Evolutionary conservation across 2,888 invertebrate genomes (phyloP).

Genomic region (Sminthurides aquaticus): DNA sequence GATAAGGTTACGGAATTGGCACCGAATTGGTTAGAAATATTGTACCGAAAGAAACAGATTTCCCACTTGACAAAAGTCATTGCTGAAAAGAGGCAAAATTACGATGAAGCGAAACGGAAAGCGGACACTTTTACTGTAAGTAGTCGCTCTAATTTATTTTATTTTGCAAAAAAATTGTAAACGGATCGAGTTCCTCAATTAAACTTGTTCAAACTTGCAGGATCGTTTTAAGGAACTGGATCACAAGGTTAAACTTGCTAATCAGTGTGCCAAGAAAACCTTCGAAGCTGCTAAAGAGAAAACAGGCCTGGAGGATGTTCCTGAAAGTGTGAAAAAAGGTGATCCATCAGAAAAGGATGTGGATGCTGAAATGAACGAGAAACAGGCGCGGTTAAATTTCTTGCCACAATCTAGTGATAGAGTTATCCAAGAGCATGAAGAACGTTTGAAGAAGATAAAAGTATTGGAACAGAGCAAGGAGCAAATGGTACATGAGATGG

Average conservation of each 20-base stretch:
- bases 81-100: slow-evolving; percentile 23
- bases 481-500: slow-evolving; percentile 49
- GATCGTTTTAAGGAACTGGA: too few species aligned
- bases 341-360: too few species aligned
- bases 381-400: slow-evolving; percentile 24
- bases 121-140: slow-evolving; percentile 17
- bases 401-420: slow-evolving; percentile 27
- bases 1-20: background rate
- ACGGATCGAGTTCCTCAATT: too few species aligned
- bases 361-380: slow-evolving; percentile 10
- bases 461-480: slow-evolving; percentile 47
- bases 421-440: slow-evolving; percentile 58
- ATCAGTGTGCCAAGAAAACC: too few species aligned
- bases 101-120: slow-evolving; percentile 28
- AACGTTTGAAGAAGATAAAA: slow-evolving; percentile 53
- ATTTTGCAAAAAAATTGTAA: too few species aligned
- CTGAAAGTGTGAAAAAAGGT: background rate
- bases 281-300: background rate
- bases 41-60: slow-evolving; percentile 23
- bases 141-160: too few species aligned
- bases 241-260: too few species aligned
- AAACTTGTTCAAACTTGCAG: too few species aligned
- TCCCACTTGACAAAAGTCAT: slow-evolving; percentile 24
- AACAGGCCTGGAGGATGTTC: background rate
- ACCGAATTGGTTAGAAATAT: slow-evolving; percentile 1